Conservation (phyloP, 2,888 invertebrate genomes). For the Pogonocherus hispidulus region DNA sequence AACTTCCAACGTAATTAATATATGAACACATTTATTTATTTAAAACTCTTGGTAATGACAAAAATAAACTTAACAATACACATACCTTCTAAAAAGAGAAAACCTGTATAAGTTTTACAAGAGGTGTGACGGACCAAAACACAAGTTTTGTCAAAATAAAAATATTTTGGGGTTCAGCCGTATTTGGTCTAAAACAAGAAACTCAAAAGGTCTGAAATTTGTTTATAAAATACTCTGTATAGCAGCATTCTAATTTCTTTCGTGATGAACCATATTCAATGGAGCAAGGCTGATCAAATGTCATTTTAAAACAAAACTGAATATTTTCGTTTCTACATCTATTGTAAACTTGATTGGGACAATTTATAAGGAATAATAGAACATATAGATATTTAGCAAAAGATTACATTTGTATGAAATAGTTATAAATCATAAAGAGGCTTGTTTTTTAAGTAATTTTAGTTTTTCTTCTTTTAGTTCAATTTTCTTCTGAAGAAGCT, state of each 20-base stretch:
- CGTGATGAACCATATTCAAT: too few species aligned
- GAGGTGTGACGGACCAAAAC: too few species aligned
- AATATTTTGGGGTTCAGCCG: too few species aligned
- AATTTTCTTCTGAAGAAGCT: slow-evolving; percentile 1
- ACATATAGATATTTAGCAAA: too few species aligned
- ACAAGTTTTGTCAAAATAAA: too few species aligned
- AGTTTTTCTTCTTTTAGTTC: neutral
- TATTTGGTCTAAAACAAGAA: too few species aligned
- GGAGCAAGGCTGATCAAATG: too few species aligned
- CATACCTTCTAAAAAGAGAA: neutral
- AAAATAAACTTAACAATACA: slow-evolving; percentile 6
- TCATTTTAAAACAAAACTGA: too few species aligned
- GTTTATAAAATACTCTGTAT: neutral
- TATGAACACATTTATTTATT: slow-evolving; percentile 3
- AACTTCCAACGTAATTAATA: neutral
- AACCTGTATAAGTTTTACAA: too few species aligned
- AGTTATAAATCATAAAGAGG: neutral
- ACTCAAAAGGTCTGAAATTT: neutral
- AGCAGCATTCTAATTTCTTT: neutral
- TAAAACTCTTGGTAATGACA: neutral
- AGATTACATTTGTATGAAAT: neutral
- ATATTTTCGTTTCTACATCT: too few species aligned
- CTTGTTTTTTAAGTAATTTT: neutral
- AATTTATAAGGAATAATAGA: neutral
- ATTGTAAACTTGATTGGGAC: too few species aligned